Conservation (phyloP, 2,113 vertebrate species). For the Melanerpes formicivorus region DNA sequence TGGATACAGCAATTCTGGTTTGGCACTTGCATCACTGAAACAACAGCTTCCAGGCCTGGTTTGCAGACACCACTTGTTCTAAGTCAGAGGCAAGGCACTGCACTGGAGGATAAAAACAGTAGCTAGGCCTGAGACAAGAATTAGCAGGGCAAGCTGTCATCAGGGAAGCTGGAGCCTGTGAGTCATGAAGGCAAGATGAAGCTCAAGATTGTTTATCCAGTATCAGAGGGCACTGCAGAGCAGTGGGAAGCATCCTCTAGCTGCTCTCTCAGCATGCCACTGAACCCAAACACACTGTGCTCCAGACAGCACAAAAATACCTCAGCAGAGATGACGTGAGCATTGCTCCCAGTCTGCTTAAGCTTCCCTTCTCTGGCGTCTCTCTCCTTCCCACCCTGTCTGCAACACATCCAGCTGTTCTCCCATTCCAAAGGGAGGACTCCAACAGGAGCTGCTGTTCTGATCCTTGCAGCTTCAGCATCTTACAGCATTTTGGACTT, state of each 20-base stretch:
- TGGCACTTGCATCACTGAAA: background rate
- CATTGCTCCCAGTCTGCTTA: background rate
- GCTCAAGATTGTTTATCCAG: background rate
- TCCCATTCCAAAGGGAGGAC: background rate
- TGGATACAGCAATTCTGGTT: background rate
- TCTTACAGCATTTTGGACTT: background rate
- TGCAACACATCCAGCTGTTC: background rate
- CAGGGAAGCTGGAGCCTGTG: background rate
- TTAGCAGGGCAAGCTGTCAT: background rate
- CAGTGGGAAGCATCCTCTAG: background rate
- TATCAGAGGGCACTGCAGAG: background rate
- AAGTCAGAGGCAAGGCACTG: background rate
- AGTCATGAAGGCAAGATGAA: background rate
- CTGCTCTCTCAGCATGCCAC: background rate
- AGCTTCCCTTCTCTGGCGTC: background rate
- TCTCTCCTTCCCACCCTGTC: background rate
- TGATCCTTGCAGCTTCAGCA: background rate
- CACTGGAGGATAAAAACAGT: background rate
- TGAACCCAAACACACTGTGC: background rate
- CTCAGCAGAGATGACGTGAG: background rate
- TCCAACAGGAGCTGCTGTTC: background rate
- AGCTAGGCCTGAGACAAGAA: background rate
- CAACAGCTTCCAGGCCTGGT: background rate
- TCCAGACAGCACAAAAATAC: background rate
- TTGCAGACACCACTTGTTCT: background rate